Conservation (phyloP, 1,140 invertebrate species). For the Dolichoris vasculosae region DNA sequence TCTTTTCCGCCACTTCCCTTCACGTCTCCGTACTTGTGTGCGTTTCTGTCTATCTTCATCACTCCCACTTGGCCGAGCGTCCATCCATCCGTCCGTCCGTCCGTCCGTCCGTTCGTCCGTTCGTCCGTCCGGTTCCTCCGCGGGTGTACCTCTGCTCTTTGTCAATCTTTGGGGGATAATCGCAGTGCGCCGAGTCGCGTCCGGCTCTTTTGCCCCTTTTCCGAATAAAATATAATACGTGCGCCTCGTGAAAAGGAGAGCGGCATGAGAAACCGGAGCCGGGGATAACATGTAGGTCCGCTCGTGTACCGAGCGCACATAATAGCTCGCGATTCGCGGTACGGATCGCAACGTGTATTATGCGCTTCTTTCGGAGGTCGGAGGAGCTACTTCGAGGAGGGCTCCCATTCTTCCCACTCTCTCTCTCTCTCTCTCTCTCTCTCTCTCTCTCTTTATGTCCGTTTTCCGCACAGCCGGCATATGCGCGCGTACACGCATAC, state of each 20-base stretch:
- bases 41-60: neutral
- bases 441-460: neutral
- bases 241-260: neutral
- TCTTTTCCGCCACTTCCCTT: constrained; percentile 3
- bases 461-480: neutral
- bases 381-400: constrained; percentile 1
- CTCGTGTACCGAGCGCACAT: neutral
- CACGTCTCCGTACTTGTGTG: neutral
- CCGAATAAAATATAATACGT: neutral
- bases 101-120: constrained; percentile 7
- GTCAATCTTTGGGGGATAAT: constrained; percentile 29
- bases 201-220: neutral
- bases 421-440: neutral
- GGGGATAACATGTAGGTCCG: neutral
- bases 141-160: constrained; percentile 31
- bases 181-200: neutral
- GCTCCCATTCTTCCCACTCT: neutral
- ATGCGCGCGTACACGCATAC: no score
- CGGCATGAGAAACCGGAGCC: neutral
- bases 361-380: constrained; percentile 5
- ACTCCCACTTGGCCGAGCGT: constrained; percentile 23
- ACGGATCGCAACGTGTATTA: neutral
- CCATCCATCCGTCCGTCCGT: constrained; percentile 2
- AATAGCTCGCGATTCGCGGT: neutral
- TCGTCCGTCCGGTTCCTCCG: constrained; percentile 13